Base-by-base conservation (phyloP, 2,888 invertebrate species). In the Eurois occulta region DNA sequence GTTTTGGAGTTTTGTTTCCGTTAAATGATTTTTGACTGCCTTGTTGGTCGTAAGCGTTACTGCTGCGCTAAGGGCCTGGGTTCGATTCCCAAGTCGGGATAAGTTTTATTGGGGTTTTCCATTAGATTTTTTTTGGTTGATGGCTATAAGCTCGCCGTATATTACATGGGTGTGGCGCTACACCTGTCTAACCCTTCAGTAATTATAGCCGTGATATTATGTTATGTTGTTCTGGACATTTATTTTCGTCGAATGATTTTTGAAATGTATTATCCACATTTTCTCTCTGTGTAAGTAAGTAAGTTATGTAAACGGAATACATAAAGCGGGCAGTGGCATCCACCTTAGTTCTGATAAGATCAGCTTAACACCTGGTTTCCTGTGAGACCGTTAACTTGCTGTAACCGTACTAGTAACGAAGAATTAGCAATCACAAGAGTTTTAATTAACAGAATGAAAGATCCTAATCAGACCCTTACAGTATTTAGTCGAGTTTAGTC, bases 291-390 rank as follows among this genome's bases (percentile, higher is more conserved):
- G 4, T 60, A 13, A 16, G n/a, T n/a, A n/a, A 48, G 24, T 43
- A 35, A 18, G 35, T 66, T 72, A 72, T 68, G 65, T 77, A 18
- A 35, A 43, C 64, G 18, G 78, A 70, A 82, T 81, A 82, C 48
- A 55, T 83, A 67, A 70, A 72, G 60, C 75, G 74, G 82, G 58
- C 83, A 74, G 32, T 64, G 71, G 69, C 81, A 71, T 60, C 38
- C 60, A 43, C 55, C 66, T 62, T 10, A 43, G 2, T n/a, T 7
- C 28, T 60, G 82, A 83, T 82, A 78, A 83, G 24, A 82, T 82
- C 82, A 3, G 35, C 69, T 60, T 16, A 78, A 72, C 64, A 78
- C 78, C 66, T 60, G 48, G 78, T 74, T 83, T 75, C 72, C 72
- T 64, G 35, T 10, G 28, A 24, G 48, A 58, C 83, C 82, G 82